These are phyloP conservation scores for Brachypodius melanocephalos DNA, from an alignment of 2,113 vertebrate genomes.

Conservation along the genomic window DNA sequence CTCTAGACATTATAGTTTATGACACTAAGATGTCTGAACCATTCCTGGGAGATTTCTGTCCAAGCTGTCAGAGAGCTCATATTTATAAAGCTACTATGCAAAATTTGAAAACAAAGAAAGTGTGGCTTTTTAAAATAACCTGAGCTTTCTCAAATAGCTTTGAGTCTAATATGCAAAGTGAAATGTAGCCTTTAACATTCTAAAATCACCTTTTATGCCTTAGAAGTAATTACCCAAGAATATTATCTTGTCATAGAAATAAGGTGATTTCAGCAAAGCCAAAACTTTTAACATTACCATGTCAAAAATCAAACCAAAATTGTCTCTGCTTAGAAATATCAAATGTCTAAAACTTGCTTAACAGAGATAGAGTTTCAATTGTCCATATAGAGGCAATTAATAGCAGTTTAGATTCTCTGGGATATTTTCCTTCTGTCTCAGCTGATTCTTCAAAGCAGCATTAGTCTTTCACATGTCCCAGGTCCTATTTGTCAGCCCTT, in stretches of 20 bases:
- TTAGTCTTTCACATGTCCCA: neutral
- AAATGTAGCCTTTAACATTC: neutral
- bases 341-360: neutral
- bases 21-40: neutral
- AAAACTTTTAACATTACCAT: neutral
- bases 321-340: neutral
- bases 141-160: neutral
- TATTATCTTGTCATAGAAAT: neutral
- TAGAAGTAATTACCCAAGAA: neutral
- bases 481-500: neutral
- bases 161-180: neutral
- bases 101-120: neutral
- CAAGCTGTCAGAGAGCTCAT: neutral
- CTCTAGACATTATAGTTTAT: neutral
- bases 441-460: neutral
- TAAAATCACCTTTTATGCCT: neutral
- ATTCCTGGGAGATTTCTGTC: neutral
- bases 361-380: neutral
- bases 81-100: neutral
- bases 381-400: neutral
- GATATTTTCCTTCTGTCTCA: neutral
- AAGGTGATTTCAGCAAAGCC: neutral
- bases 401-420: neutral
- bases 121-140: neutral
- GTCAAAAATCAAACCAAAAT: slow-evolving; percentile 8